These are phyloP conservation scores for Drosophila neocordata DNA, from an alignment of 1,140 invertebrate genomes.

Conservation along the genomic window DNA sequence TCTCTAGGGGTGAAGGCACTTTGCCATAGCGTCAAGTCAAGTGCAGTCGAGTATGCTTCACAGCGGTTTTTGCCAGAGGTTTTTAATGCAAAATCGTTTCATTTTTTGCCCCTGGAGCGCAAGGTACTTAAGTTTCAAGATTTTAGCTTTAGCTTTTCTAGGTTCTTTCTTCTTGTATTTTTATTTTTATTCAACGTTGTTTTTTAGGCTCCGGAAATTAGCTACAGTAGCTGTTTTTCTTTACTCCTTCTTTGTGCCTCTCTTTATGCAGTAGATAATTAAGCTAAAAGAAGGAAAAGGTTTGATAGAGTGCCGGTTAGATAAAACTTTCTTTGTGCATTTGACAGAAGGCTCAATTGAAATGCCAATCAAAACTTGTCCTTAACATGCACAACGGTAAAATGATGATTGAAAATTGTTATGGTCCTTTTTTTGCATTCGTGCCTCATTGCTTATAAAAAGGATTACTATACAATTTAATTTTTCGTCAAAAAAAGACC, in stretches of 20 bases:
- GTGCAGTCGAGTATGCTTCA: constrained; percentile 64
- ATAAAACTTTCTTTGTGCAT: constrained; percentile 40
- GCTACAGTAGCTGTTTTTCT: constrained; percentile 36
- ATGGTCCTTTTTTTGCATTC: constrained; percentile 46
- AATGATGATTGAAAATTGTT: neutral
- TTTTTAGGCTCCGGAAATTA: constrained; percentile 51
- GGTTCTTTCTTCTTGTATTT: neutral
- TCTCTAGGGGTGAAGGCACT: constrained; percentile 51
- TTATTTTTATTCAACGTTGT: too few relatives aligned
- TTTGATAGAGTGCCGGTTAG: neutral
- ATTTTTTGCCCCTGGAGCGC: constrained; percentile 33
- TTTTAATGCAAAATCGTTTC: constrained; percentile 35
- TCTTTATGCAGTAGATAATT: neutral
- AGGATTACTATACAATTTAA: constrained; percentile 57
- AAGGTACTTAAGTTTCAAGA: constrained; percentile 14
- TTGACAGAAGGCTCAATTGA: constrained; percentile 68
- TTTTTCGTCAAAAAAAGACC: constrained; percentile 12
- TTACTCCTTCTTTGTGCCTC: constrained; percentile 3
- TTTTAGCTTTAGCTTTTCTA: constrained; percentile 21
- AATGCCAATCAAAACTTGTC: constrained; percentile 58
- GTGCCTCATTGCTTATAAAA: constrained; percentile 57
- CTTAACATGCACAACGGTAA: constrained; percentile 42
- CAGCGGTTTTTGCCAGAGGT: constrained; percentile 14
- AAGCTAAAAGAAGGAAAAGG: neutral
- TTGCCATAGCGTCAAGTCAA: constrained; percentile 44